Conservation (phyloP, 1,140 invertebrate species). For the Lordiphosa clarofinis region DNA sequence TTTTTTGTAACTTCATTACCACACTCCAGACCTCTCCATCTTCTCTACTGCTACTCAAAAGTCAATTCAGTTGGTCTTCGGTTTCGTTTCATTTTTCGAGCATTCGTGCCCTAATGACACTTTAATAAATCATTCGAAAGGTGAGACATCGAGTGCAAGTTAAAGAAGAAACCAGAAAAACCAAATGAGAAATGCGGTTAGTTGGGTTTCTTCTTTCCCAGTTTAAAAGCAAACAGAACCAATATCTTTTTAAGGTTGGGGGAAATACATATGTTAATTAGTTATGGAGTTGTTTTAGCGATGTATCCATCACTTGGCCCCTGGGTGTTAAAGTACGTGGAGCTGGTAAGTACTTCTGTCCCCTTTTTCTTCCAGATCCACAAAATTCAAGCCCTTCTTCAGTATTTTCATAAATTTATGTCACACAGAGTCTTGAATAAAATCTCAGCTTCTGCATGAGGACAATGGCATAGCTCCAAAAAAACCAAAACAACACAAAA, state of each 20-base stretch:
- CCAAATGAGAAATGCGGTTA: slow-evolving; percentile 70
- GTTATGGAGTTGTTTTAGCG: no score
- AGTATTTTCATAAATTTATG: no score
- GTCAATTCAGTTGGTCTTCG: slow-evolving; percentile 39
- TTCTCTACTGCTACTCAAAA: slow-evolving; percentile 54
- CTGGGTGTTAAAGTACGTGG: no score
- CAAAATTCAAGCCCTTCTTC: no score
- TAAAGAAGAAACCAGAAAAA: slow-evolving; percentile 43
- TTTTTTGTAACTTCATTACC: slow-evolving; percentile 71
- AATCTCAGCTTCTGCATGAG: slow-evolving; percentile 36
- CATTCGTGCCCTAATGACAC: slow-evolving; percentile 78
- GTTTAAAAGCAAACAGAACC: slow-evolving; percentile 38
- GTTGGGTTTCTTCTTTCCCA: not conserved
- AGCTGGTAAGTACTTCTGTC: no score
- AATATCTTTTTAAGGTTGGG: no score
- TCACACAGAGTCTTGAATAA: slow-evolving; percentile 10
- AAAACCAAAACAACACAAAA: slow-evolving; percentile 37
- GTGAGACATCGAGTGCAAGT: slow-evolving; percentile 79
- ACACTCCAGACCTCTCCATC: slow-evolving; percentile 52
- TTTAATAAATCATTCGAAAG: slow-evolving; percentile 80
- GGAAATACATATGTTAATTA: no score
- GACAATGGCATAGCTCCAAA: slow-evolving; percentile 35
- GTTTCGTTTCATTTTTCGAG: slow-evolving; percentile 73
- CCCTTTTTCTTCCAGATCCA: no score
- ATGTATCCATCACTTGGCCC: no score